Evolutionary conservation across 2,797 vertebrate genomes (phyloP), one percentile per base, ranked within the genome.

Genomic region (Labroides dimidiatus): DNA sequence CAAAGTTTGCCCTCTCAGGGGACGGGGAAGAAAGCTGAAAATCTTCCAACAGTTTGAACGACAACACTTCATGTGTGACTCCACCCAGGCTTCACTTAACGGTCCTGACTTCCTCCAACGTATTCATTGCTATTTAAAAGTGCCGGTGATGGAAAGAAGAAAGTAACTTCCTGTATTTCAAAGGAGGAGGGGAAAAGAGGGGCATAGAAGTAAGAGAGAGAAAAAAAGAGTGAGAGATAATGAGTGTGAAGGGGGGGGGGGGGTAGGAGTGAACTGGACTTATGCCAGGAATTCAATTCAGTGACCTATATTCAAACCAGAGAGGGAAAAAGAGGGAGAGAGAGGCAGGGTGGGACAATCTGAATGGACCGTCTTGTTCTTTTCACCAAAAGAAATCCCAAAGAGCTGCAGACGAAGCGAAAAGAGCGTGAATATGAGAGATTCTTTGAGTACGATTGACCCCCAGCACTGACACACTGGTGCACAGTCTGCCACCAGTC

Each of bases 251-350:
- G 6, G 20, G 1, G 12, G 16, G 14, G 15, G 11, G n/a, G 61
- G 33, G 39, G 74, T 36, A 43, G 69, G 76, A 66, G 69, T 58
- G 70, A 66, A 44, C 52, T 69, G 84, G 89, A 59, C 54, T 1
- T 13, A 45, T n/a, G 80, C 89, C 91, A 90, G 69, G 42, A 85
- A 82, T 70, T 82, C 75, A 80, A 80, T 75, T 84, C 77, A 60
- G 60, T 92, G 91, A 90, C 91, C 90, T 91, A 90, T 82, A 91
- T 92, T 87, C 76, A 86, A 67, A 79, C 64, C 44, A 19, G 75
- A 65, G 33, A 43, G 69, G 69, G 30, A 27, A 6, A 27, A 27
- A 27, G 24, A 33, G 30, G 4, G 39, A 50, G 43, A 37, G 19
- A 10, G 61, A 53, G 62, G 3, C 54, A 30, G 39, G 70, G 20